These are phyloP conservation scores for Phalanger gymnotis DNA, from an alignment of 2,797 vertebrate species.

Conservation along the genomic window DNA sequence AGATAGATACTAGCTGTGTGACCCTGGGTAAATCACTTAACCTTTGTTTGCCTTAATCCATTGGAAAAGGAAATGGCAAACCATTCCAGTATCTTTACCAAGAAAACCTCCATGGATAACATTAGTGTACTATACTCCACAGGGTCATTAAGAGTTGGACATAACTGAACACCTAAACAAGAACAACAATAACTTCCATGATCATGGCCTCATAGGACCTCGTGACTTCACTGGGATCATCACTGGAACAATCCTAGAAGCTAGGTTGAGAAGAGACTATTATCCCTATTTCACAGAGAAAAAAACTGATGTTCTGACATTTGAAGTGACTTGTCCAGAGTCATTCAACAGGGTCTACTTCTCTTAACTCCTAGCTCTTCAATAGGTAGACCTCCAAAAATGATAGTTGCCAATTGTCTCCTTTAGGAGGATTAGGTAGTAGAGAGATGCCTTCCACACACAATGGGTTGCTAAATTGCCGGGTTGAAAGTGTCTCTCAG, in stretches of 20 bases:
- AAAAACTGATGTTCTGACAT: neutral
- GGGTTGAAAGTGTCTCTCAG: neutral
- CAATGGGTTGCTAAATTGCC: neutral
- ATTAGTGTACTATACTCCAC: neutral
- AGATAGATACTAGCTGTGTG: neutral
- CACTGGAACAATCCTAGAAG: neutral
- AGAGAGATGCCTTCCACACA: neutral
- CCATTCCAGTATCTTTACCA: neutral
- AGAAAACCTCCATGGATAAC: neutral
- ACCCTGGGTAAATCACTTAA: neutral
- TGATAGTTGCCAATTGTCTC: neutral
- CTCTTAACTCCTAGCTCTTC: neutral
- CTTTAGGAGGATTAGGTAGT: neutral
- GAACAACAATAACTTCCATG: neutral
- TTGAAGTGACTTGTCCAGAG: neutral
- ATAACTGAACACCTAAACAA: neutral
- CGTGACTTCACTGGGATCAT: too few relatives aligned
- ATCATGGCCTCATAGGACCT: neutral
- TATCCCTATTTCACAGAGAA: neutral
- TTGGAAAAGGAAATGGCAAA: neutral
- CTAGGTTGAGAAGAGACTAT: neutral
- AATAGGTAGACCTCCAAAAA: neutral
- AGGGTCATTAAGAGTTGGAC: neutral
- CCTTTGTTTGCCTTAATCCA: neutral
- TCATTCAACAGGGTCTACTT: neutral